These are phyloP conservation scores for Malthinus seriepunctatus DNA, from an alignment of 2,888 invertebrate species.

Conservation along the genomic window DNA sequence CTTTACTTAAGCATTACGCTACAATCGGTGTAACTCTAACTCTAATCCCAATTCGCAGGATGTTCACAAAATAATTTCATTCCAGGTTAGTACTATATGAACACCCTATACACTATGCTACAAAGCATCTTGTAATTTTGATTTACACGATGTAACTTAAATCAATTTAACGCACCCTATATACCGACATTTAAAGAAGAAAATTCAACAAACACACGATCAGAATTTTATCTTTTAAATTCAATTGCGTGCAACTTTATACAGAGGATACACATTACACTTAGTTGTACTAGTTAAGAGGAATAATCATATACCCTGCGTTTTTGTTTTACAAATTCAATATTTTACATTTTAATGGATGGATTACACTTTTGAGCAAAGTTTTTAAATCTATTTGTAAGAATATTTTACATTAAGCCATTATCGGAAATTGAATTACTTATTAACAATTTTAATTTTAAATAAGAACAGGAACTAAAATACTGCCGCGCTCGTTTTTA, in stretches of 20 bases:
- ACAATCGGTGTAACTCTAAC: too few relatives aligned
- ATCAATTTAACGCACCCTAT: too few relatives aligned
- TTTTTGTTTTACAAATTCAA: constrained; percentile 42
- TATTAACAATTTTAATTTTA: background rate
- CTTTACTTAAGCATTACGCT: too few relatives aligned
- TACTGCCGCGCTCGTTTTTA: background rate
- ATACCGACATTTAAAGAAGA: too few relatives aligned
- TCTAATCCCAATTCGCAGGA: too few relatives aligned
- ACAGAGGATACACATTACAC: constrained; percentile 31
- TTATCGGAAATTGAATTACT: background rate
- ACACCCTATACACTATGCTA: too few relatives aligned
- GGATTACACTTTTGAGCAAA: constrained; percentile 55
- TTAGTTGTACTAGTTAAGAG: constrained; percentile 37
- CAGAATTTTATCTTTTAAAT: constrained; percentile 1
- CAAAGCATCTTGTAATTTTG: too few relatives aligned
- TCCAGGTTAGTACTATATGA: too few relatives aligned
- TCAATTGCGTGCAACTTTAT: constrained; percentile 10
- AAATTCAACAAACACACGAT: too few relatives aligned
- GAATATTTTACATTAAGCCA: constrained; percentile 20
- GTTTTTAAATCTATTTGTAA: constrained; percentile 27
- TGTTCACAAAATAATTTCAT: too few relatives aligned
- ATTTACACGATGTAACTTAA: too few relatives aligned
- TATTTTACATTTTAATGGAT: constrained; percentile 50
- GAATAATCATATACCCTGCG: constrained; percentile 48
- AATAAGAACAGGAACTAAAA: constrained; percentile 1